phyloP scores from a whole-genome alignment of 1,140 invertebrate species.

The Bombus confusus region DNA sequence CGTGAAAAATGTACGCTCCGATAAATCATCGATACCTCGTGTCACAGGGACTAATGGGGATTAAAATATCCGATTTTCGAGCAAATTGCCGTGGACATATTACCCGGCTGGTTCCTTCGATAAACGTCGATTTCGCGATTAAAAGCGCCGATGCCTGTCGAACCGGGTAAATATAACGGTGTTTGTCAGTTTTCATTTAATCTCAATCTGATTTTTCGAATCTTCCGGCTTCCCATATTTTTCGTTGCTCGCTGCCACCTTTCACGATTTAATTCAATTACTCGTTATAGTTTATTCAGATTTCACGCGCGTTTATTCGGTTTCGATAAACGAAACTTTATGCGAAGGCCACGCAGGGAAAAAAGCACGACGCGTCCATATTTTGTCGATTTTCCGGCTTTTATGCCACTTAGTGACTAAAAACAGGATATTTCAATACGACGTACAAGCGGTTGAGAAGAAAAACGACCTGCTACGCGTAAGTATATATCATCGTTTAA shows the following conservation, averaged over 20 bases:
- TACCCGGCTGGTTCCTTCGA: background rate
- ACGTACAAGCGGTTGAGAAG: too few relatives aligned
- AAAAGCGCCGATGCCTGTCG: background rate
- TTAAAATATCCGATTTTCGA: slow-evolving; percentile 30
- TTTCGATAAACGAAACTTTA: too few relatives aligned
- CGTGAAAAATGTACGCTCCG: slow-evolving; percentile 19
- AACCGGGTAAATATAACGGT: background rate
- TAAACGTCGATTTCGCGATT: slow-evolving; percentile 27
- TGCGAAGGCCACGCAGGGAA: too few relatives aligned
- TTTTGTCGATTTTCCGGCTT: too few relatives aligned
- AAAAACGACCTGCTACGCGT: too few relatives aligned
- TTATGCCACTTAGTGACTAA: too few relatives aligned
- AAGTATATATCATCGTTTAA: too few relatives aligned
- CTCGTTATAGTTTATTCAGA: too few relatives aligned
- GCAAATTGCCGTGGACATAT: slow-evolving; percentile 21
- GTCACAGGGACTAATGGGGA: slow-evolving; percentile 25
- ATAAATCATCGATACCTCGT: slow-evolving; percentile 21
- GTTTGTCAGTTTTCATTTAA: background rate
- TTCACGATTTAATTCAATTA: background rate
- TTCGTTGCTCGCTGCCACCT: background rate
- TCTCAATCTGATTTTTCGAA: background rate
- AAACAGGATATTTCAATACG: too few relatives aligned
- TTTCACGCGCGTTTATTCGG: too few relatives aligned
- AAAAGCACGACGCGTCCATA: too few relatives aligned
- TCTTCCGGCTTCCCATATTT: background rate